Evolutionary conservation across 1,140 invertebrate genomes (phyloP).

Genomic region (Cotesia glomerata): DNA sequence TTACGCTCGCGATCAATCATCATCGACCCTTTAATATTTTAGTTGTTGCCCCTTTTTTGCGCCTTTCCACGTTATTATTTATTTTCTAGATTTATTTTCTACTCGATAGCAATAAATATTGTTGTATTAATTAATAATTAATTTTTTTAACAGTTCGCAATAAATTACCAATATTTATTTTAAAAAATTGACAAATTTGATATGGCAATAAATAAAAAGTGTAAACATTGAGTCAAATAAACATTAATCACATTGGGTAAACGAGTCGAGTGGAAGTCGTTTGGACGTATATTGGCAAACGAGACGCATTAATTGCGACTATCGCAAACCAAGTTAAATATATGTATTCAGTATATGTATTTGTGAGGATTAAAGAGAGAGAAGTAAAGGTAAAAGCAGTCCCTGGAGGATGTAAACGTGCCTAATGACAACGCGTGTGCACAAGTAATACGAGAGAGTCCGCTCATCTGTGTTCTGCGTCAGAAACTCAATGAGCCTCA

Average conservation of each 20-base stretch:
- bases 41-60: not conserved
- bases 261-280: not conserved
- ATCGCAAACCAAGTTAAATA: not conserved
- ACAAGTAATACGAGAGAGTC: constrained; percentile 28
- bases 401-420: constrained; percentile 23
- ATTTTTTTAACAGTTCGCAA: too few species aligned
- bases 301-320: constrained; percentile 27
- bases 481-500: not conserved
- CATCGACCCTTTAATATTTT: constrained; percentile 18
- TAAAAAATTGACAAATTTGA: not conserved
- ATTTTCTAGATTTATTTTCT: too few species aligned
- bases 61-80: too few species aligned
- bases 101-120: too few species aligned
- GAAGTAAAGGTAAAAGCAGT: not conserved
- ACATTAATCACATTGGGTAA: constrained; percentile 9
- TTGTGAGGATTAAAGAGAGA: not conserved
- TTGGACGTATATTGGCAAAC: constrained; percentile 22
- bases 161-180: not conserved
- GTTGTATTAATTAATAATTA: too few species aligned
- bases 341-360: not conserved
- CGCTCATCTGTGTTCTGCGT: constrained; percentile 21
- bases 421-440: constrained; percentile 29
- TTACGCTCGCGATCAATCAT: constrained; percentile 39
- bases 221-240: constrained; percentile 1
- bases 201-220: constrained; percentile 10